Conservation (phyloP, 2,888 invertebrate species). For the Clanis bilineata region DNA sequence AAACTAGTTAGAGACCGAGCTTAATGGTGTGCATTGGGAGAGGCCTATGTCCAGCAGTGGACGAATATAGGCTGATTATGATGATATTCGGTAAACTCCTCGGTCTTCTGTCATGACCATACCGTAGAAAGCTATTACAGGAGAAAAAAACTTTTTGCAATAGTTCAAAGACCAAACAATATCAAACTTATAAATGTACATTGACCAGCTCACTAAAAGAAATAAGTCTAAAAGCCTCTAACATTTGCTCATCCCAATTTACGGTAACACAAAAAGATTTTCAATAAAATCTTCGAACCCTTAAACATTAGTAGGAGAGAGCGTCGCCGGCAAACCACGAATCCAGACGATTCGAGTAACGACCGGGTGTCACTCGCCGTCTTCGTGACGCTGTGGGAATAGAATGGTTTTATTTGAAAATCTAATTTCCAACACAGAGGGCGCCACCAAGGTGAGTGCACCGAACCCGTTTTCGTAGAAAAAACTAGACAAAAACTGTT, state of each 20-base stretch:
- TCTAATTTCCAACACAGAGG: constrained; percentile 52
- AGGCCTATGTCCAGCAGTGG: no score
- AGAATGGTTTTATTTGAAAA: constrained; percentile 37
- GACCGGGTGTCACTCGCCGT: constrained; percentile 24
- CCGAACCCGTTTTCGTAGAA: constrained; percentile 57
- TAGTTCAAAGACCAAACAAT: neutral
- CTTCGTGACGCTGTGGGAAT: neutral
- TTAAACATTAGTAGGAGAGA: constrained; percentile 28
- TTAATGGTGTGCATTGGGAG: no score
- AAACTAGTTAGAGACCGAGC: no score
- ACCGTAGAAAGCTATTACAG: no score
- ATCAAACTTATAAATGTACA: neutral
- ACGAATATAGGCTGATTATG: no score
- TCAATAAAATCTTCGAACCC: constrained; percentile 1
- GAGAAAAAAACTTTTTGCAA: no score
- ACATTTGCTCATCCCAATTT: neutral
- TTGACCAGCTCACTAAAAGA: neutral
- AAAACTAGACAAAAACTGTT: constrained; percentile 62
- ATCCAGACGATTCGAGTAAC: constrained; percentile 36
- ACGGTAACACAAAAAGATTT: constrained; percentile 1
- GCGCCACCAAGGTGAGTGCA: constrained; percentile 55
- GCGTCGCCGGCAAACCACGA: constrained; percentile 34
- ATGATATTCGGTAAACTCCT: no score
- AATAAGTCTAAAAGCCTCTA: neutral
- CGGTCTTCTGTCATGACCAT: no score